A percentile compares a stretch with the other conserved stretches of the same genome.
These are phyloP conservation scores for Apamea epomidion DNA, from an alignment of 2,888 invertebrate species.

Conservation along the genomic window DNA sequence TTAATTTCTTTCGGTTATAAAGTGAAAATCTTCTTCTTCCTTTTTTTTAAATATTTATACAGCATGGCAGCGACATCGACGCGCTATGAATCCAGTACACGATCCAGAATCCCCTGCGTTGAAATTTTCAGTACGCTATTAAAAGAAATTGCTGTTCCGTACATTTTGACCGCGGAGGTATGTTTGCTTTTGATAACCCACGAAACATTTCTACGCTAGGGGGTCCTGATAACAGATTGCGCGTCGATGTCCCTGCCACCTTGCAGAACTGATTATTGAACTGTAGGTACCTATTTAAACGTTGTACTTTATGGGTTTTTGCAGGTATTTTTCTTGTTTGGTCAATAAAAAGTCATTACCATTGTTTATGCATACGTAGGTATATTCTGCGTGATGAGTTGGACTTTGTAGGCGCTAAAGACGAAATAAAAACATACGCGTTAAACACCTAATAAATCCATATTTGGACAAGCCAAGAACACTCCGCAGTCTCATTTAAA, in stretches of 20 bases:
- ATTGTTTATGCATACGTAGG: background rate
- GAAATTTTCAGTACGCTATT: background rate
- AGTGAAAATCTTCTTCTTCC: background rate
- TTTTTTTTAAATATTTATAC: background rate
- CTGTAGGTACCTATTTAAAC: background rate
- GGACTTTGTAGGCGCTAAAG: conserved; percentile 30
- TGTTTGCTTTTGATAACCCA: background rate
- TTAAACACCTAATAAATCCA: conserved; percentile 59
- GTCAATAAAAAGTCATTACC: background rate
- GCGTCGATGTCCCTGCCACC: too few relatives aligned
- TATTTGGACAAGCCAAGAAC: conserved; percentile 46
- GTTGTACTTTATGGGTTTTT: background rate
- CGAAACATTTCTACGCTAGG: background rate
- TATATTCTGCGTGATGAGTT: background rate
- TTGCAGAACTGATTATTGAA: background rate
- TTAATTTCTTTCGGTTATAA: background rate
- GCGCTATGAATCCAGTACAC: background rate
- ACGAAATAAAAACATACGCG: conserved; percentile 29
- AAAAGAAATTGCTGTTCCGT: background rate
- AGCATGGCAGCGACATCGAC: background rate
- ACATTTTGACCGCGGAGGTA: background rate
- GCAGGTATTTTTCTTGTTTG: background rate
- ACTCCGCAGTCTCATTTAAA: conserved; percentile 39
- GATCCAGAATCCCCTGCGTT: too few relatives aligned
- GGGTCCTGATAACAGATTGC: background rate